Evolutionary conservation across 2,888 invertebrate genomes (phyloP).

Genomic region (Ormyrus nitidulus): DNA sequence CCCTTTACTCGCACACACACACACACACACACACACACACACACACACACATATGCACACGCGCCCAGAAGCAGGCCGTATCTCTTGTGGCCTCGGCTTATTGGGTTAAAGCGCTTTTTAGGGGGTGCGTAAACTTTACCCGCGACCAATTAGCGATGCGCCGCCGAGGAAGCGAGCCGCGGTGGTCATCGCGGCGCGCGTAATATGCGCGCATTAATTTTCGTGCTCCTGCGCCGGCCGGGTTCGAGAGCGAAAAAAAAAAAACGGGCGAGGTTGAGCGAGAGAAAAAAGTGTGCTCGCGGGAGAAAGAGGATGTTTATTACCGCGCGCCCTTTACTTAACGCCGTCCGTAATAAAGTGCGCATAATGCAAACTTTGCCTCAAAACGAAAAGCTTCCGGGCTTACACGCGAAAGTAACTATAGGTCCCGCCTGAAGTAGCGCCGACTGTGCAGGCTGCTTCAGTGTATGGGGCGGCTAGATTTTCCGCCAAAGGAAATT

Average conservation of each 20-base stretch:
- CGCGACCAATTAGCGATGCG: constrained; percentile 51
- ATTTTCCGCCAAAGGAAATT: too few relatives aligned
- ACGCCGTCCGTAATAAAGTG: constrained; percentile 16
- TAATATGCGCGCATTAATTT: constrained; percentile 28
- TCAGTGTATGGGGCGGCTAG: too few relatives aligned
- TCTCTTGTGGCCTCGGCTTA: constrained; percentile 15
- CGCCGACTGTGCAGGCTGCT: too few relatives aligned
- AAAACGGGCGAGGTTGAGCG: too few relatives aligned
- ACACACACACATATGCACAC: not conserved
- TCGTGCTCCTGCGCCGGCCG: not conserved
- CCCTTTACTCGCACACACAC: not conserved
- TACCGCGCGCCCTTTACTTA: constrained; percentile 10
- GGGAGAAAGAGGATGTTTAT: not conserved
- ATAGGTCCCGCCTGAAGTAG: too few relatives aligned
- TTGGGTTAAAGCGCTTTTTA: constrained; percentile 44
- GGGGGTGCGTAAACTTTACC: constrained; percentile 29
- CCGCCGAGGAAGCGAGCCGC: not conserved
- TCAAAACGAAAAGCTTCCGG: not conserved
- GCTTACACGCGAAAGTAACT: too few relatives aligned
- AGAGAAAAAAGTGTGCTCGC: not conserved
- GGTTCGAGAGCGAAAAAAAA: too few relatives aligned
- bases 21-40: not conserved
- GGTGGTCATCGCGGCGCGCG: constrained; percentile 14
- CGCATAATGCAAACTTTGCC: constrained; percentile 25
- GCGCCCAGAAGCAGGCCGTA: not conserved